These are phyloP conservation scores for Nasonia longicornis DNA, from an alignment of 1,140 invertebrate species.

Conservation along the genomic window DNA sequence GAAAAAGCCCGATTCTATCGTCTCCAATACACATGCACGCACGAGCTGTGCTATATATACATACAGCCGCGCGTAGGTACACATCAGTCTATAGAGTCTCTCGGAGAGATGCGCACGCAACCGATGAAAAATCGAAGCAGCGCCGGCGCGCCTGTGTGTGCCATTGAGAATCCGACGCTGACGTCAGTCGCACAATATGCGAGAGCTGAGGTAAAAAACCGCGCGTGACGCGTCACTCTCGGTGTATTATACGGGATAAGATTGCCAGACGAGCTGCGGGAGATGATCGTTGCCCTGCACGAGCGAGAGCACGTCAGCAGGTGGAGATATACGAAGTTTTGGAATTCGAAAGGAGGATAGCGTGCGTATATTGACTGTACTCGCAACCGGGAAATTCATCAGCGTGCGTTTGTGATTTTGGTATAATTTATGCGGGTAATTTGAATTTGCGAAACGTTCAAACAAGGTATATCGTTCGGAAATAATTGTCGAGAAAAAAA, in stretches of 20 bases:
- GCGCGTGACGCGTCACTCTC: not conserved
- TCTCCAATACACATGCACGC: not conserved
- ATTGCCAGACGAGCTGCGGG: not conserved
- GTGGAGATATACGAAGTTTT: no score
- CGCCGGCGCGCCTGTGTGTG: not conserved
- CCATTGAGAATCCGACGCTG: not conserved
- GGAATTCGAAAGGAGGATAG: no score
- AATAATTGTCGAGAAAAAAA: no score
- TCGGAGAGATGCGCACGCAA: not conserved
- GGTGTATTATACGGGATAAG: not conserved
- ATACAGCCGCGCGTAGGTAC: no score
- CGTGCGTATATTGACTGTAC: no score
- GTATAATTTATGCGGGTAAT: no score
- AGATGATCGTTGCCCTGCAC: not conserved
- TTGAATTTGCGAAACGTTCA: no score
- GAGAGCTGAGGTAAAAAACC: not conserved
- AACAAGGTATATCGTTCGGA: no score
- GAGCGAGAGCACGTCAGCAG: no score
- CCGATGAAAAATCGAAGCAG: constrained; percentile 1
- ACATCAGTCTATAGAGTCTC: not conserved
- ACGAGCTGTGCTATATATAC: no score
- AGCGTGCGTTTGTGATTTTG: no score
- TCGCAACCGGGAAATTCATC: no score
- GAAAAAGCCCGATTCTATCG: not conserved
- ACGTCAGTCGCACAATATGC: not conserved